Evolutionary conservation across 2,888 invertebrate species (phyloP), one percentile per base, ranked within the genome.

Genomic region (Lottia gigantea): DNA sequence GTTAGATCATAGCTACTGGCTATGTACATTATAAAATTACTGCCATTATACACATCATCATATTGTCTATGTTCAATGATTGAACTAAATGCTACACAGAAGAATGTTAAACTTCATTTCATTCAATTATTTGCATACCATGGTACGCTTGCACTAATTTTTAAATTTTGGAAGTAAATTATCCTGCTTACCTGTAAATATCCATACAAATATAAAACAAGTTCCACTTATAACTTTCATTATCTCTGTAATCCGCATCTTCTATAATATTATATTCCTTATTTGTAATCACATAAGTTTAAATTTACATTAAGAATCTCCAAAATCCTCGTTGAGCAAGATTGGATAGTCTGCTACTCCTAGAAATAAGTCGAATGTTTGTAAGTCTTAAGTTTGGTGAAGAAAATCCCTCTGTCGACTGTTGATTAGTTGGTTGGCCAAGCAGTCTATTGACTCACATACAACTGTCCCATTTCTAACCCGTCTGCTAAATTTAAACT

Each of bases 311-410:
- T 31, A 2, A 31, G 6, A 31, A 31, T 31, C 31, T 31, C 31
- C 31, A 31, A 31, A 31, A 31, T 31, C 31, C 31, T 31, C 2
- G 31, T 31, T 31, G 3, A 31, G 31, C 31, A 31, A 31, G 31
- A 31, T 31, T 31, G 2, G 31, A 31, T 31, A 31, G 31, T 31
- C 31, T 31, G 31, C 31, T 31, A 31, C 31, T 31, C 31, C 31
- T 31, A 31, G 3, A 31, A 31, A 31, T 31, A 31, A 2, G 31
- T 55, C 15, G n/a, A 55, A 55, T 55, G 55, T 55, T 55, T 55
- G 55, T 19, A 55, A 55, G 55, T 19, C 55, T 55, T 55, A 55
- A 55, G 55, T 55, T 55, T 55, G 55, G 55, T 55, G 55, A 55
- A 55, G 55, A 55, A 55, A 55, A 55, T 55, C 12, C 55, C 19